Base-by-base conservation (phyloP, 2,797 vertebrate genomes). In the Astyanax mexicanus region DNA sequence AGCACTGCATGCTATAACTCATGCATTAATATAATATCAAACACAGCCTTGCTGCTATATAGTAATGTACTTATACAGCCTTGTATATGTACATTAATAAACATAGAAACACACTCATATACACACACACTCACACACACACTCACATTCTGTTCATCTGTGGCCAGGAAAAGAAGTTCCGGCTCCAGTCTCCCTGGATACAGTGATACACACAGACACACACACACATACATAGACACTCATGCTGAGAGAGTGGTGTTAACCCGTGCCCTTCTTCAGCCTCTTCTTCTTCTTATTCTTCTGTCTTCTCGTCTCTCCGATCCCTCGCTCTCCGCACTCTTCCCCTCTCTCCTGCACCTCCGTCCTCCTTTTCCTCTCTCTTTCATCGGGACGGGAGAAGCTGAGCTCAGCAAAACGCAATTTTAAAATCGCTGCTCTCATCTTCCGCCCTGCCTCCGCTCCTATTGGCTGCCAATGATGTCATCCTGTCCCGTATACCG, bases 381-480 rank as follows among this genome's bases (percentile, higher is more conserved):
- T 62, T 32, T 64, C 75, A 80, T 45, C 6, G 11, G 86, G 84
- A 79, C 78, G 75, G 83, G 72, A 84, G 79, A 79, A 70, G 89
- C 91, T 90, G 88, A 88, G 67, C 81, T 92, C 87, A 90, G 87
- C 92, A 91, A 86, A 91, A 89, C 80, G 85, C 84, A 87, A 85
- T 89, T 87, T 84, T 81, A 87, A 83, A 88, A 84, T 78, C 66
- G 44, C 82, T 81, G 70, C 84, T 84, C 77, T 81, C 52, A 80
- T 84, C 83, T 75, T 78, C 82, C 60, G 21, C 72, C 52, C 42
- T 72, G 84, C 74, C 58, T 61, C 0, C 11, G 54, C 62, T 49
- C 80, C 80, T 60, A 92, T 93, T 92, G 91, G 91, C 82, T 74
- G 19, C 45, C 79, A 84, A 86, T 93, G 92, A 93, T 91, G 90